Evolutionary conservation across 2,888 invertebrate genomes (phyloP).

Genomic region (Amphipyra tragopoginis): DNA sequence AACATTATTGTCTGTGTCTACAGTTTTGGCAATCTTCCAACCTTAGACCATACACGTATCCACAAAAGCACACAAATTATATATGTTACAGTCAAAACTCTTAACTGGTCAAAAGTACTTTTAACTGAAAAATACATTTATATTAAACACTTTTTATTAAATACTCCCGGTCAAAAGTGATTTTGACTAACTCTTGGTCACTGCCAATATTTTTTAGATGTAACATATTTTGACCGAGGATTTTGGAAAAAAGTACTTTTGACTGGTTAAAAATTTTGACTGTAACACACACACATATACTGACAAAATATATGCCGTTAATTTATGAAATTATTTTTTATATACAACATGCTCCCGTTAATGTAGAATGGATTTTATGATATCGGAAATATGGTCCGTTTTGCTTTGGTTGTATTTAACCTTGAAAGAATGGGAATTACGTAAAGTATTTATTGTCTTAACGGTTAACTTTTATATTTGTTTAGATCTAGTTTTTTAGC

Average conservation of each 20-base stretch:
- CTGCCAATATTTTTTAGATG: too few relatives aligned
- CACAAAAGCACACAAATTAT: slow-evolving; percentile 2
- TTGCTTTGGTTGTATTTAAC: slow-evolving; percentile 34
- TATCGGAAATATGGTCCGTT: slow-evolving; percentile 31
- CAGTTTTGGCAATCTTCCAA: slow-evolving; percentile 30
- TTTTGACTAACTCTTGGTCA: too few relatives aligned
- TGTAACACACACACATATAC: slow-evolving; percentile 1
- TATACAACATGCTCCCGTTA: slow-evolving; percentile 19
- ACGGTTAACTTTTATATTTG: slow-evolving; percentile 37
- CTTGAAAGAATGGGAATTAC: slow-evolving; percentile 28
- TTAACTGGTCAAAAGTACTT: too few relatives aligned
- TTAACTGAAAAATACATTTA: too few relatives aligned
- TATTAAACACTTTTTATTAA: too few relatives aligned
- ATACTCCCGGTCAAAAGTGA: too few relatives aligned
- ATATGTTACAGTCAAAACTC: too few relatives aligned
- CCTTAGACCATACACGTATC: background rate
- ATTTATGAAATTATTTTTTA: slow-evolving; percentile 44
- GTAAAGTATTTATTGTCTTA: slow-evolving; percentile 51
- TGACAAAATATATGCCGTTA: slow-evolving; percentile 19
- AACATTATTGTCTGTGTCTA: slow-evolving; percentile 6
- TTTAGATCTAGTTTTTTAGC: slow-evolving; percentile 34
- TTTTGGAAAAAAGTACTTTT: background rate
- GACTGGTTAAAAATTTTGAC: too few relatives aligned
- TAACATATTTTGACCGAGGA: too few relatives aligned
- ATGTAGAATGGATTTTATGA: slow-evolving; percentile 37